Base-by-base conservation (phyloP, 2,888 invertebrate species). In the Diogma glabrata region DNA sequence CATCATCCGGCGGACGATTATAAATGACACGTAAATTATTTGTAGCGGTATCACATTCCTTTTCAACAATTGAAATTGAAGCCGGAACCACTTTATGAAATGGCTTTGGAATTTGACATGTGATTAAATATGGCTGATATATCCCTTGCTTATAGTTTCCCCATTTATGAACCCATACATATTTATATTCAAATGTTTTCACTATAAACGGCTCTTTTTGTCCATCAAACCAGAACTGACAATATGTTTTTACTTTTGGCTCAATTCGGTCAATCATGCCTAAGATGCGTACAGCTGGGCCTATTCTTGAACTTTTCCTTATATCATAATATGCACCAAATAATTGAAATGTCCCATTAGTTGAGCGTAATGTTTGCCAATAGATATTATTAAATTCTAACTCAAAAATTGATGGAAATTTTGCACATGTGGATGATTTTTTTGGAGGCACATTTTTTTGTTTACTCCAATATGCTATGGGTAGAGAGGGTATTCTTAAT, bases 161-260 rank as follows among this genome's bases (percentile, higher is more conserved):
- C 93, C 92, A 93, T 69, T 90, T 90, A 60, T 83, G 82, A 67
- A 89, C 87, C 93, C 93, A 93, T 59, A 92, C 87, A 67, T 92
- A 92, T 67, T 91, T 91, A 72, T 92, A 92, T 69, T 91, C 91
- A 59, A 88, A 81, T 17, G 82, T 84, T 64, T 86, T 84, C 14
- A 87, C 81, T 22, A 88, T 78, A 23, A 84, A 84, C 1, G 91
- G 89, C 60, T 86, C 87, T 57, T 81, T 82, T 59, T 84, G 82
- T 28, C 83, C 84, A 60, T 88, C 87, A 71, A 86, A 92, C 92
- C 90, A 92, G 59, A 92, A 78, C 67, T 88, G 92, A 67, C 90
- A 92, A 69, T 81, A 86, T 7, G 87, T 90, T 59, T 79, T 78
- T 20, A 87, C 79, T 51, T 79, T 80, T 1, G 92, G 93, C 65